Conservation (phyloP, 2,797 vertebrate genomes). For the Pantherophis vulpinus region DNA sequence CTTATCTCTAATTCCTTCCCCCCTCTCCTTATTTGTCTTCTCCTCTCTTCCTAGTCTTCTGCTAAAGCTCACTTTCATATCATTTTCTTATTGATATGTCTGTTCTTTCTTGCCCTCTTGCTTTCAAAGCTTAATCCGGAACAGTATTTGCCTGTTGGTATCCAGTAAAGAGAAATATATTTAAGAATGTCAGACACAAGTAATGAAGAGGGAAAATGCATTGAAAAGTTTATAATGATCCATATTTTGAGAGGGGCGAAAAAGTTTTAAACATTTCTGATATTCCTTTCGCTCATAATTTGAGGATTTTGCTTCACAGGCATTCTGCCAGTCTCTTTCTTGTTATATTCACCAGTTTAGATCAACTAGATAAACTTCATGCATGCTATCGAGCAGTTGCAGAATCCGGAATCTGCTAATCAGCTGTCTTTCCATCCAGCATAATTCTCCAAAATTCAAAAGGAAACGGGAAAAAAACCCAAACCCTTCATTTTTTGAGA, state of each 20-base stretch:
- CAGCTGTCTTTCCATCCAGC: neutral
- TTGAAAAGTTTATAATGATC: constrained; percentile 43
- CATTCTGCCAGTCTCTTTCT: too few species aligned
- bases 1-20: neutral
- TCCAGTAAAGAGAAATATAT: constrained; percentile 36
- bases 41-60: constrained; percentile 27
- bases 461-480: rapidly evolving
- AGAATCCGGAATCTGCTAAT: neutral
- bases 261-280: constrained; percentile 47
- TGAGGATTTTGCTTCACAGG: neutral
- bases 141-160: constrained; percentile 37
- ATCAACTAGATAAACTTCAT: neutral
- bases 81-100: neutral
- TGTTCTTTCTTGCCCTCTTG: constrained; percentile 20
- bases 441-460: neutral
- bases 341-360: neutral
- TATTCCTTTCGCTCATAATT: constrained; percentile 20
- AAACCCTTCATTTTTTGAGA: neutral
- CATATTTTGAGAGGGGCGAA: constrained; percentile 37
- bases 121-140: constrained; percentile 24
- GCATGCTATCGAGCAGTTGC: neutral
- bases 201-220: constrained; percentile 44
- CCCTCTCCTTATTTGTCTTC: constrained; percentile 27
- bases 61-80: neutral
- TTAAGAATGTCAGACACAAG: constrained; percentile 56